phyloP scores from a whole-genome alignment of 2,888 invertebrate genomes.

The Tenthredo mesomela region DNA sequence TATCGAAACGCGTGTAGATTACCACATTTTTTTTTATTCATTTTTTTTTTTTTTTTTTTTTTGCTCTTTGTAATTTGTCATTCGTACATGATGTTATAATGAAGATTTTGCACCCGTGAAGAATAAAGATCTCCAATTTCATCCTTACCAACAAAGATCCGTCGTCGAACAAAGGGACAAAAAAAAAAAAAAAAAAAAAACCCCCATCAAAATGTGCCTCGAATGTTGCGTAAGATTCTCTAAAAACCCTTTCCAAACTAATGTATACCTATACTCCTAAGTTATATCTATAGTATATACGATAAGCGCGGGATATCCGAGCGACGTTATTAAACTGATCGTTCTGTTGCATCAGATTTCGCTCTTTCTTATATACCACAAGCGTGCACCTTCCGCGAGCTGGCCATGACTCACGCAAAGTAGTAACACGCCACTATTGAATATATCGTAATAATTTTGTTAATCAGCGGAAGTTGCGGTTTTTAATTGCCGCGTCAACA shows the following conservation, averaged over 20 bases:
- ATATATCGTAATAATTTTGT: conserved; percentile 27
- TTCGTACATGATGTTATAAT: background rate
- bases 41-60: too few relatives aligned
- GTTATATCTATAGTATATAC: background rate
- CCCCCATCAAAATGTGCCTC: background rate
- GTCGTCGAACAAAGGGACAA: background rate
- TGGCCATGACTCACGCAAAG: conserved; percentile 43
- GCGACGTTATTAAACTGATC: conserved; percentile 16
- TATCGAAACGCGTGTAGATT: background rate
- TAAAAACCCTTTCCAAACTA: background rate
- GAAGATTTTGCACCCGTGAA: background rate
- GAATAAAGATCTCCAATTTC: background rate
- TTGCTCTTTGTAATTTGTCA: background rate
- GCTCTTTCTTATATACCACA: conserved; percentile 19
- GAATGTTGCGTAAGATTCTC: conserved; percentile 28
- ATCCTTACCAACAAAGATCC: background rate
- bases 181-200: background rate
- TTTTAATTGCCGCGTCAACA: conserved; percentile 4
- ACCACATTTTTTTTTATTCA: background rate
- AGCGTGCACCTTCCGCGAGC: conserved; percentile 4
- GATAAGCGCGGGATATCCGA: conserved; percentile 25
- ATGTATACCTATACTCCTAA: background rate
- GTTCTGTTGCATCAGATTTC: conserved; percentile 45
- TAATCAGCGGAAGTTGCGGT: conserved; percentile 33
- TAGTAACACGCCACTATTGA: conserved; percentile 20